phyloP scores from a whole-genome alignment of 2,888 invertebrate species.

The Tholera decimalis region DNA sequence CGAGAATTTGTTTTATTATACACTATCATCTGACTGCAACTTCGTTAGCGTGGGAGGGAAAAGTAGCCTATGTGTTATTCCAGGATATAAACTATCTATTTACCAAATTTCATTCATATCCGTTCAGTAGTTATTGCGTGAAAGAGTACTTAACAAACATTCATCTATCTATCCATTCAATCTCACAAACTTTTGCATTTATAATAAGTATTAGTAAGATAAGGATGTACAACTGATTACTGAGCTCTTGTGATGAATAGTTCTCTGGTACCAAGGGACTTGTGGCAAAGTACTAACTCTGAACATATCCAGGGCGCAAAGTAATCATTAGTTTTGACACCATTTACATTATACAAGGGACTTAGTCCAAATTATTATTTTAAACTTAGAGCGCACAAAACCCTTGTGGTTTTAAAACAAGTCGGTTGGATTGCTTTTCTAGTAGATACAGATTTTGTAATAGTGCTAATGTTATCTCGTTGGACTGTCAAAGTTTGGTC shows the following conservation, averaged over 20 bases:
- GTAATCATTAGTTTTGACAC: conserved; percentile 31
- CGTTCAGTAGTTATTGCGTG: too few relatives aligned
- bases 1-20: too few relatives aligned
- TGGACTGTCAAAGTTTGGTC: conserved; percentile 39
- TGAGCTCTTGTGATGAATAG: background rate
- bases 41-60: too few relatives aligned
- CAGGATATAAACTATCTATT: too few relatives aligned
- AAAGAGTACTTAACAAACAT: too few relatives aligned
- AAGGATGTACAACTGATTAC: background rate
- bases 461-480: conserved; percentile 28
- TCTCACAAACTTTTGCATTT: too few relatives aligned
- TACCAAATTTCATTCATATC: too few relatives aligned
- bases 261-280: conserved; percentile 18
- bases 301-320: conserved; percentile 11
- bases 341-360: conserved; percentile 34
- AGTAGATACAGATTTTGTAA: conserved; percentile 30
- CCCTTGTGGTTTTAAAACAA: conserved; percentile 51
- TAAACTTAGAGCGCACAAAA: conserved; percentile 12
- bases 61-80: too few relatives aligned
- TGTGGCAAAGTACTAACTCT: conserved; percentile 19
- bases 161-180: too few relatives aligned
- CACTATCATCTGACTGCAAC: too few relatives aligned
- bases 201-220: too few relatives aligned
- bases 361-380: conserved; percentile 32
- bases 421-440: conserved; percentile 40